A percentile compares a stretch with the other conserved stretches of the same genome.
These are phyloP conservation scores for Phycodurus eques DNA, from an alignment of 2,113 vertebrate genomes.

Conservation along the genomic window DNA sequence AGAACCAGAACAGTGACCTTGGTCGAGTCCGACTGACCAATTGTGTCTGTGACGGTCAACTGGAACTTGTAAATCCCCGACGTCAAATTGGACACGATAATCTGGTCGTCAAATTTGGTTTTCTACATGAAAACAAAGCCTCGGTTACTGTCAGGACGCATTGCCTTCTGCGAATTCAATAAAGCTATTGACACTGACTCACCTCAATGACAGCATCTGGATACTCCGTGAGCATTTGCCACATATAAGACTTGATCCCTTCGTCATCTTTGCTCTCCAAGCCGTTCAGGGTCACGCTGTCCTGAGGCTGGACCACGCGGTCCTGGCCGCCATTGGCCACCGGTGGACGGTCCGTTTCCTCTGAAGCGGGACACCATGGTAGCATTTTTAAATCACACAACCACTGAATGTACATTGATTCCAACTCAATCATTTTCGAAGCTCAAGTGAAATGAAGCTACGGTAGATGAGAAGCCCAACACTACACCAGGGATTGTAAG, in stretches of 20 bases:
- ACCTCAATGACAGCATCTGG: conserved; percentile 74
- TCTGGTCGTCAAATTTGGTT: conserved; percentile 57
- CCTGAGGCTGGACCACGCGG: conserved; percentile 81
- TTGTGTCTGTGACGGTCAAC: conserved; percentile 74
- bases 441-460: background rate
- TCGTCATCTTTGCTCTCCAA: conserved; percentile 77
- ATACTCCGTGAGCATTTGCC: conserved; percentile 73
- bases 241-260: conserved; percentile 67
- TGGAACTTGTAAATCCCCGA: conserved; percentile 84
- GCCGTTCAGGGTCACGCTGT: conserved; percentile 77
- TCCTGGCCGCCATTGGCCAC: conserved; percentile 74
- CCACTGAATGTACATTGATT: background rate
- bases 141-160: background rate
- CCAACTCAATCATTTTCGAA: background rate
- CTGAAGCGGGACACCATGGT: conserved; percentile 54
- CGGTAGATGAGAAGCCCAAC: conserved; percentile 20
- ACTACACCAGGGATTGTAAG: conserved; percentile 5
- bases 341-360: conserved; percentile 74
- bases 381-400: background rate
- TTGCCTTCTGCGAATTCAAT: background rate
- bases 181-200: conserved; percentile 9
- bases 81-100: conserved; percentile 81
- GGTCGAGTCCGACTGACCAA: conserved; percentile 70
- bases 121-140: conserved; percentile 64
- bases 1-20: conserved; percentile 83